These are phyloP conservation scores for Pinctada fucata DNA, from an alignment of 2,888 invertebrate genomes.

Conservation along the genomic window DNA sequence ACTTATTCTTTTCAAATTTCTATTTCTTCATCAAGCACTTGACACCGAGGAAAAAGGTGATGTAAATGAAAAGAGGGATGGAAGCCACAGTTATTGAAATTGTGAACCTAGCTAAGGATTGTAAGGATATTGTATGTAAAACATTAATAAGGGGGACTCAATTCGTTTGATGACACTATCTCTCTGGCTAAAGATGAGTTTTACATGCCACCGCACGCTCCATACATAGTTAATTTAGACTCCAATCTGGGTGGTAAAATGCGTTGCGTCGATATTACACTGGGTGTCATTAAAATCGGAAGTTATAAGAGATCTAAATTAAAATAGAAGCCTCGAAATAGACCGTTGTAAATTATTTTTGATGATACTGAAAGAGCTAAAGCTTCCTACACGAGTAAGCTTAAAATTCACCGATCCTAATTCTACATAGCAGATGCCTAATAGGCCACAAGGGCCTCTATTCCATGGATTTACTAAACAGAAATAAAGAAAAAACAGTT, in stretches of 20 bases:
- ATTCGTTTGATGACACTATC: neutral
- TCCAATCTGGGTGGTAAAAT: neutral
- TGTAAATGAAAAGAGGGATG: neutral
- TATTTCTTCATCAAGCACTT: slow-evolving; percentile 2
- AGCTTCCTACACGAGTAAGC: no score
- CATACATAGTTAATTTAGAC: neutral
- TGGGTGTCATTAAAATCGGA: neutral
- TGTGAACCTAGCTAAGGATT: neutral
- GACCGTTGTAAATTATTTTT: no score
- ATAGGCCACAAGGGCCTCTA: no score
- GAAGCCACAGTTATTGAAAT: neutral
- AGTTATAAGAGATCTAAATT: no score
- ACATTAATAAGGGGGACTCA: neutral
- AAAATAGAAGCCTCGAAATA: no score
- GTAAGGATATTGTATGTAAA: neutral
- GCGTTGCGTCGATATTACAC: neutral
- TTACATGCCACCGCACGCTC: neutral
- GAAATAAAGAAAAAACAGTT: no score
- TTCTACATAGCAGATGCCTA: no score
- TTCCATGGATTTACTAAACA: no score
- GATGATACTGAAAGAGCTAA: no score
- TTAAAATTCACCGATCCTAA: no score
- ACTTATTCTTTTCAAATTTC: slow-evolving; percentile 2
- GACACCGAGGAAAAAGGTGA: neutral
- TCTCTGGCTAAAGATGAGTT: neutral